Conservation (phyloP, 1,140 invertebrate species). For the Epicauta chinensis region DNA sequence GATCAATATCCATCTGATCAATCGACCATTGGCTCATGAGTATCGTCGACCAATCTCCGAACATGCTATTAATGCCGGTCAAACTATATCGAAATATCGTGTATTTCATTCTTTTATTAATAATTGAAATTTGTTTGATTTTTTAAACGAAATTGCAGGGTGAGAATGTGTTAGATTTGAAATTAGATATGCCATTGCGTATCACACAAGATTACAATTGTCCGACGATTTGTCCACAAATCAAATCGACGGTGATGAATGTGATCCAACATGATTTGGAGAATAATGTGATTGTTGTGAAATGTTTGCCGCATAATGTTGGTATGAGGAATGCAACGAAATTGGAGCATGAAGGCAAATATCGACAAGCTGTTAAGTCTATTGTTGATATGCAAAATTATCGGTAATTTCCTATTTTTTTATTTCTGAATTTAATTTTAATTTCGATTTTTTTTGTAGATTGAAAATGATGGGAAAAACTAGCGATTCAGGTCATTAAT, state of each 20-base stretch:
- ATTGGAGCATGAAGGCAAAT: slow-evolving; percentile 37
- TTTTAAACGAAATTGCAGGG: slow-evolving; percentile 58
- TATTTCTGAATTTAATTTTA: too few relatives aligned
- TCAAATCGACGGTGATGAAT: slow-evolving; percentile 37
- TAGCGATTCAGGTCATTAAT: too few relatives aligned
- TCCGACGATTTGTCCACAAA: slow-evolving; percentile 37
- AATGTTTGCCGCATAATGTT: slow-evolving; percentile 33
- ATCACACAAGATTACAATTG: slow-evolving; percentile 68
- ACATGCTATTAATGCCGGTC: slow-evolving; percentile 56
- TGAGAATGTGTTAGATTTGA: slow-evolving; percentile 78
- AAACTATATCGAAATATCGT: slow-evolving; percentile 29
- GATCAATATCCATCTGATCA: slow-evolving; percentile 26
- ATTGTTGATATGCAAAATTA: slow-evolving; percentile 42
- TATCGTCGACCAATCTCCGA: slow-evolving; percentile 61
- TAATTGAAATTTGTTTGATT: slow-evolving; percentile 5
- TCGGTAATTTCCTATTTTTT: slow-evolving; percentile 29
- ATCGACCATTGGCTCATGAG: slow-evolving; percentile 38
- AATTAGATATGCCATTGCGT: slow-evolving; percentile 71
- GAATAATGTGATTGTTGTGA: slow-evolving; percentile 35
- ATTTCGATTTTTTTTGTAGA: too few relatives aligned
- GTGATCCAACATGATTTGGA: slow-evolving; percentile 37
- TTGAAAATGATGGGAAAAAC: too few relatives aligned
- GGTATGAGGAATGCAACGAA: slow-evolving; percentile 31
- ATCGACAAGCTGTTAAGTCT: slow-evolving; percentile 35
- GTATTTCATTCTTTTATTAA: slow-evolving; percentile 20